Evolutionary conservation across 2,888 invertebrate species (phyloP).

Genomic region (Gandaritis pyraliata): DNA sequence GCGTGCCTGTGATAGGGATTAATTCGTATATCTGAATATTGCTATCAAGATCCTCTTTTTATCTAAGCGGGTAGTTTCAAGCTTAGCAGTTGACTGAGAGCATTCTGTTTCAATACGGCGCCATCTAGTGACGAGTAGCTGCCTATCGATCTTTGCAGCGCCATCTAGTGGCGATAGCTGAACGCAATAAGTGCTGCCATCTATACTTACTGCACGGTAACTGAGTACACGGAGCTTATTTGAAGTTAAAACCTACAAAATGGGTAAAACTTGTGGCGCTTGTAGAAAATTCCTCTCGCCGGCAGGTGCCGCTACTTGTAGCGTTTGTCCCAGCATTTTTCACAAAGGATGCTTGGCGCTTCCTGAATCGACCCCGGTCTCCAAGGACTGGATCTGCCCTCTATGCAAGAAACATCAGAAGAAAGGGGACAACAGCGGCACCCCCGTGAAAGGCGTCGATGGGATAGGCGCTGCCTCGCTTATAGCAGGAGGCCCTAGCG

Average conservation of each 20-base stretch:
- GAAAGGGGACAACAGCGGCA: neutral
- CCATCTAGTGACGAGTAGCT: slow-evolving; percentile 1
- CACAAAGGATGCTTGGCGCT: neutral
- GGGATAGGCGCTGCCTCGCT: no score
- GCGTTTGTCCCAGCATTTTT: neutral
- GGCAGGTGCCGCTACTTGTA: neutral
- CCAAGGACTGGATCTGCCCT: neutral
- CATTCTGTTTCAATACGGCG: neutral
- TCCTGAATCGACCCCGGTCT: neutral
- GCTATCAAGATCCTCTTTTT: neutral
- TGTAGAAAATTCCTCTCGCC: slow-evolving; percentile 2
- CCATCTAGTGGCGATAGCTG: neutral
- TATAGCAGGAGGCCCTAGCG: neutral
- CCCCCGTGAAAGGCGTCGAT: neutral
- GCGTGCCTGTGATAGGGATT: neutral
- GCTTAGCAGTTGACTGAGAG: neutral
- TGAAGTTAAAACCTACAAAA: neutral
- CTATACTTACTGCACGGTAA: neutral
- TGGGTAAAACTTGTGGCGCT: neutral
- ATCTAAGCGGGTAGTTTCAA: neutral
- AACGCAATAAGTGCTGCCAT: neutral
- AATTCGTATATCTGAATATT: neutral
- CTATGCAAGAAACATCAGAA: neutral
- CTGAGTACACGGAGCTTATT: neutral
- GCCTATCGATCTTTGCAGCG: neutral